phyloP scores from a whole-genome alignment of 2,888 invertebrate species.

The Dryobota labecula region DNA sequence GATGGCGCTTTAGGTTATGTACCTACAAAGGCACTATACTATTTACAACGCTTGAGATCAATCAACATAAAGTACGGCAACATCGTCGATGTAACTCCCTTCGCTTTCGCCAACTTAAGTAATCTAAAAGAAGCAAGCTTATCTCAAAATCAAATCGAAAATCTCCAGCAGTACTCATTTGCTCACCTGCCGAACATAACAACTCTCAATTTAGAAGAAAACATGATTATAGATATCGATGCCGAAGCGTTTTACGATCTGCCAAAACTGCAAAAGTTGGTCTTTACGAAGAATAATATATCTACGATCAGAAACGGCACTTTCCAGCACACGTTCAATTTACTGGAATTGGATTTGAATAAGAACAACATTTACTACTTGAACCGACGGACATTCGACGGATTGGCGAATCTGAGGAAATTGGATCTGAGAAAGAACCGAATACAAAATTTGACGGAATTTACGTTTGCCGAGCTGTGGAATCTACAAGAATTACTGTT shows the following conservation, averaged over 20 bases:
- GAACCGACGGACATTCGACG: conserved; percentile 94
- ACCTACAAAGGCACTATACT: conserved; percentile 93
- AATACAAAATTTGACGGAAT: conserved; percentile 94
- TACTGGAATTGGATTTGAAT: conserved; percentile 95
- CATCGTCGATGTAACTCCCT: conserved; percentile 92
- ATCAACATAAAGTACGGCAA: conserved; percentile 94
- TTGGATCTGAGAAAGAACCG: conserved; percentile 94
- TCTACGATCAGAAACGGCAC: conserved; percentile 96
- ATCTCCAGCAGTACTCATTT: conserved; percentile 92
- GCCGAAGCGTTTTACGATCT: conserved; percentile 93
- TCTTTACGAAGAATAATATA: conserved; percentile 96
- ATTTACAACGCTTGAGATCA: conserved; percentile 92
- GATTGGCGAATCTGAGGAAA: conserved; percentile 93
- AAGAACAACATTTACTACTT: conserved; percentile 94
- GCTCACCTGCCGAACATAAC: conserved; percentile 93
- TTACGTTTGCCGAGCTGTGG: conserved; percentile 95
- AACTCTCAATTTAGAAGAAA: conserved; percentile 93
- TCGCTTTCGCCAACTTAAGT: conserved; percentile 94
- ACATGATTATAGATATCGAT: conserved; percentile 94
- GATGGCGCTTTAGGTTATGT: conserved; percentile 93
- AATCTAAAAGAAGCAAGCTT: conserved; percentile 92
- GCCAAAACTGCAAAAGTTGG: conserved; percentile 93
- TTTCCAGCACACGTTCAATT: conserved; percentile 93
- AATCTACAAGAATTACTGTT: conserved; percentile 93
- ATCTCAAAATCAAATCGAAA: conserved; percentile 93